Evolutionary conservation across 2,888 invertebrate genomes (phyloP).

Genomic region (Cheilosia impressa): DNA sequence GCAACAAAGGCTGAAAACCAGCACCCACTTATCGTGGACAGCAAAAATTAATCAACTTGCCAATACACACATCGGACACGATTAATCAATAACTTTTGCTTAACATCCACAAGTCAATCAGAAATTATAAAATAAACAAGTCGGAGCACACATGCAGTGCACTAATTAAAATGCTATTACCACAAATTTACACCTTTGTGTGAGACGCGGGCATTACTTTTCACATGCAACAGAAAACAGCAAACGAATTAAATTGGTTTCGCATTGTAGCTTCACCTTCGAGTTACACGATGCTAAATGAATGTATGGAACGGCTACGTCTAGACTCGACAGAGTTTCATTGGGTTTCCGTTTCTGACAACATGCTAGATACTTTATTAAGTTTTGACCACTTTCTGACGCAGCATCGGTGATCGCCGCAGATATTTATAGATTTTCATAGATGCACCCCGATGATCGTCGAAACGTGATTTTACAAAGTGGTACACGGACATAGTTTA

Average conservation of each 20-base stretch:
- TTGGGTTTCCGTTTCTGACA: conserved; percentile 9
- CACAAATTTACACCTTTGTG: conserved; percentile 45
- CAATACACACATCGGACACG: conserved; percentile 30
- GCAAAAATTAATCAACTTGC: conserved; percentile 12
- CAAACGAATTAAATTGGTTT: conserved; percentile 26
- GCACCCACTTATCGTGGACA: neutral
- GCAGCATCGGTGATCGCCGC: neutral
- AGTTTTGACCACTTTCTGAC: neutral
- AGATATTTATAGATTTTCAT: conserved; percentile 39
- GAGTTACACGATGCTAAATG: conserved; percentile 32
- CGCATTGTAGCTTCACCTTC: conserved; percentile 51
- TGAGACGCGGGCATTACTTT: conserved; percentile 7
- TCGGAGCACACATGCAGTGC: conserved; percentile 49
- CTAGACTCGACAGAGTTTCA: conserved; percentile 45
- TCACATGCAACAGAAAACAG: neutral
- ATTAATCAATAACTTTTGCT: conserved; percentile 29
- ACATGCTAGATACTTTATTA: neutral
- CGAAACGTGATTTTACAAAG: conserved; percentile 54
- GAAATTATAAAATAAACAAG: conserved; percentile 42
- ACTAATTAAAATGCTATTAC: conserved; percentile 45
- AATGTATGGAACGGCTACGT: conserved; percentile 34
- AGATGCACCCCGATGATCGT: conserved; percentile 49
- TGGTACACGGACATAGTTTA: conserved; percentile 66
- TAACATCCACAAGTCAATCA: conserved; percentile 53
- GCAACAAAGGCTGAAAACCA: conserved; percentile 12